Evolutionary conservation across 1,140 invertebrate genomes (phyloP), one percentile per base, ranked within the genome.

Genomic region (Aethina tumida): DNA sequence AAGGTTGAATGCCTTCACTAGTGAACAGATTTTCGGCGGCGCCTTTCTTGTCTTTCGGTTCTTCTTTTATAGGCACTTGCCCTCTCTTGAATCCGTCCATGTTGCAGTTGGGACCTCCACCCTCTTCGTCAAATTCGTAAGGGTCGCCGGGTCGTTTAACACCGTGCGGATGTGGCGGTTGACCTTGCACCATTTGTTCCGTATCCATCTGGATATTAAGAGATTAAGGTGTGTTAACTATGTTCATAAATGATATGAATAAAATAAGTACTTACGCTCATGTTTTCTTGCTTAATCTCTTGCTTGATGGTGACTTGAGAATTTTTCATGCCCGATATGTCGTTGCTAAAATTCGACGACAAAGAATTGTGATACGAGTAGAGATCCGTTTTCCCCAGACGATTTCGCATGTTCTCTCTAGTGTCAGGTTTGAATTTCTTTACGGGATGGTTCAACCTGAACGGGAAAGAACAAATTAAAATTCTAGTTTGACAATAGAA

Each of bases 371-470:
- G 73, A 39, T 69, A 66, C 18, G 70, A 69, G 56, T 77, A 78
- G 33, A 76, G 60, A 57, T 76, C 74, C 35, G 39, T 40, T 47
- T 43, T 51, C 27, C 21, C 41, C 41, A 42, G 29, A 30, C 42
- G 47, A 17, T 45, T 44, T 33, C 52, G 50, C 38, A 46, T 33
- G 43, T 44, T 53, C 30, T 56, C 54, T 42, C 49, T 58, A 36
- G 60, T 55, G 39, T 71, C 70, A 14, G 62, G 60, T 57, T 77
- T 88, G 58, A 86, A 83, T 50, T 79, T 76, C 61, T 92, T 93
- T 19, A 90, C 84, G 1, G 87, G 85, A 68, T 89, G 82, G 61
- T 89, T 80, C 38, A 90, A 67, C 79, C 79, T 83, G 55, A 29
- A n/a, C n/a, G n/a, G n/a, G 50, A 52, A 35, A n/a, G 27, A 31